A percentile compares a stretch with the other conserved stretches of the same genome.
Evolutionary conservation across 2,113 vertebrate genomes (phyloP).

Genomic region (Vidua macroura): DNA sequence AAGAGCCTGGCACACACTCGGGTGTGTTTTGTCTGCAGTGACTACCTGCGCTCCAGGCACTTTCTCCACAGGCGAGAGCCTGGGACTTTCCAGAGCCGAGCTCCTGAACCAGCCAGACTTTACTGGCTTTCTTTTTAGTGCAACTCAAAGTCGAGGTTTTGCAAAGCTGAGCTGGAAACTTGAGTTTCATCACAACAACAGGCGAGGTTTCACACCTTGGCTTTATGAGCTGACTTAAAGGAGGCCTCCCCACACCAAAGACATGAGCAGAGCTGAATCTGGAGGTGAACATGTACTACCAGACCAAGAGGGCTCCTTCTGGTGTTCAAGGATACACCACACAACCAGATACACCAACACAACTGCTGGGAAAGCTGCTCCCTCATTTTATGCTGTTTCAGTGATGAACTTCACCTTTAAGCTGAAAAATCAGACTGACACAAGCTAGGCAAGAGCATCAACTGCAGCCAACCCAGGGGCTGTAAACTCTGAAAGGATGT

Average conservation of each 20-base stretch:
- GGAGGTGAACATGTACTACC: rapidly evolving
- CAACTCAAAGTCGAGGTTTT: background rate
- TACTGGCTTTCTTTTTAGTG: background rate
- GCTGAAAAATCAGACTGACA: background rate
- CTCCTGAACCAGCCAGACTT: background rate
- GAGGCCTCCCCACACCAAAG: background rate
- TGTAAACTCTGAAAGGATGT: background rate
- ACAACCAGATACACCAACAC: background rate
- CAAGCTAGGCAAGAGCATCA: background rate
- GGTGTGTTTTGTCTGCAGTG: background rate
- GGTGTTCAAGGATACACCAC: background rate
- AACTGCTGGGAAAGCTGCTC: background rate
- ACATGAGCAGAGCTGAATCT: background rate
- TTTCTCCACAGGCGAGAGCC: background rate
- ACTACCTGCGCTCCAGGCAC: background rate
- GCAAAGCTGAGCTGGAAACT: background rate
- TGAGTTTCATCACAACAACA: rapidly evolving
- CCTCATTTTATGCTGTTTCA: rapidly evolving
- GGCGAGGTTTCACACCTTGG: background rate
- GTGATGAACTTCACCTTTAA: background rate
- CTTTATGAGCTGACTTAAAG: background rate
- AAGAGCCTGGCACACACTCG: background rate
- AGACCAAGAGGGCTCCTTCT: background rate
- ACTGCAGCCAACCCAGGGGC: background rate
- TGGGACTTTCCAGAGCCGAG: background rate